Evolutionary conservation across 2,888 invertebrate species (phyloP), one percentile per base, ranked within the genome.

Genomic region (Dioctria rufipes): DNA sequence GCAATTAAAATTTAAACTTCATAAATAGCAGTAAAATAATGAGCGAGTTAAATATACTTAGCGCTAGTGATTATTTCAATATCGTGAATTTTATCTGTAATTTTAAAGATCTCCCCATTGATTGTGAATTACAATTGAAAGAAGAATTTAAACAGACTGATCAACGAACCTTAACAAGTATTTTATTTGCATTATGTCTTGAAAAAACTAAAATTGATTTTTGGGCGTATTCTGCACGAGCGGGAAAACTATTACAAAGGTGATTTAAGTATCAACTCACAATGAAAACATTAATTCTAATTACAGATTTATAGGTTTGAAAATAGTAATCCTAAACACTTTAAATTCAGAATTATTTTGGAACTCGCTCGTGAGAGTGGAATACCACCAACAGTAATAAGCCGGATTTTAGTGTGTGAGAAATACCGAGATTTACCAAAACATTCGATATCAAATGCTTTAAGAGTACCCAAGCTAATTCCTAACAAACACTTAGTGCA

Each of bases 81-180:
- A 81, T 89, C 49, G 85, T 87, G 46, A 83, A 86, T 80, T 91
- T 91, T 83, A 92, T 94, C 82, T 88, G 90, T 81, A 90, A 90
- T 77, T 90, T 91, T 83, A 87, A 88, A 80, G 92, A 92, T 0
- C 90, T 92, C 78, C 90, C 92, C 54, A 91, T 92, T 73, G 91
- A 92, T 86, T 92, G 93, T 84, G 92, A 92, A 86, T 89, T 91
- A 85, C 90, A 92, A 84, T 85, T 94, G 60, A 89, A 90, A 82
- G 88, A 90, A 81, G 91, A 91, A 82, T 94, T 92, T 86, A 89
- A 90, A 80, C 88, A 91, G 65, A 87, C 94, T 78, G 90, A 92
- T 69, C 86, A 90, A 65, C 88, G 90, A 77, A 93, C 95, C 0
- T 85, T 95, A 54, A 92, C 92, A 78, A 94, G 95, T 86, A 95